phyloP scores from a whole-genome alignment of 2,888 invertebrate species.

The Gisinianus flammeolus region DNA sequence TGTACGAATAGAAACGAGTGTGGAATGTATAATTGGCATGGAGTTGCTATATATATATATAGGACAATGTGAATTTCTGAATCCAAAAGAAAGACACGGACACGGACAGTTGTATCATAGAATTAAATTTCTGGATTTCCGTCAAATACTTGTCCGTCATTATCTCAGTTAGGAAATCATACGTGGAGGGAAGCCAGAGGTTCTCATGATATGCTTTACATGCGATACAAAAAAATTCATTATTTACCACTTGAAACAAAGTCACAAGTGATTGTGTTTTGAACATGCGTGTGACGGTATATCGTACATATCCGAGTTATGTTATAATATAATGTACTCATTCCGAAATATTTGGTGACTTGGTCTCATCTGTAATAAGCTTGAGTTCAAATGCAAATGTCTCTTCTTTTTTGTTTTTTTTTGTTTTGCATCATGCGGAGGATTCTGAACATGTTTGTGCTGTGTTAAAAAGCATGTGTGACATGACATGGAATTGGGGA shows the following conservation, averaged over 20 bases:
- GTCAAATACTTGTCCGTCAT: neutral
- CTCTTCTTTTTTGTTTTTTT: too few species aligned
- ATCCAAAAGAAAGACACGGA: too few species aligned
- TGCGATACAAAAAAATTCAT: too few species aligned
- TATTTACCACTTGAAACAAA: too few species aligned
- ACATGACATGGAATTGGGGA: slow-evolving; percentile 3
- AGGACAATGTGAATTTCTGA: too few species aligned
- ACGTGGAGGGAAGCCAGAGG: neutral
- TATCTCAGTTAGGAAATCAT: slow-evolving; percentile 1
- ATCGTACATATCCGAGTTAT: too few species aligned
- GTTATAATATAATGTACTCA: too few species aligned
- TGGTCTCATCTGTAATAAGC: neutral
- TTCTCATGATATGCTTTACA: neutral
- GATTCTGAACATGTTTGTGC: neutral
- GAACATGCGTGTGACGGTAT: neutral
- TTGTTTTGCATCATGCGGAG: too few species aligned
- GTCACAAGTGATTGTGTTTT: neutral
- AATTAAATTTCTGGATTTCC: neutral
- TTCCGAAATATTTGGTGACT: too few species aligned
- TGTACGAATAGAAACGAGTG: too few species aligned
- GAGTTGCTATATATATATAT: too few species aligned
- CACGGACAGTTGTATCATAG: neutral
- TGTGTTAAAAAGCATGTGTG: slow-evolving; percentile 9
- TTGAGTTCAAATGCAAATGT: neutral
- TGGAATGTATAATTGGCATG: too few species aligned